Conservation (phyloP, 2,888 invertebrate genomes). For the Spatulosminthurus flaviceps region DNA sequence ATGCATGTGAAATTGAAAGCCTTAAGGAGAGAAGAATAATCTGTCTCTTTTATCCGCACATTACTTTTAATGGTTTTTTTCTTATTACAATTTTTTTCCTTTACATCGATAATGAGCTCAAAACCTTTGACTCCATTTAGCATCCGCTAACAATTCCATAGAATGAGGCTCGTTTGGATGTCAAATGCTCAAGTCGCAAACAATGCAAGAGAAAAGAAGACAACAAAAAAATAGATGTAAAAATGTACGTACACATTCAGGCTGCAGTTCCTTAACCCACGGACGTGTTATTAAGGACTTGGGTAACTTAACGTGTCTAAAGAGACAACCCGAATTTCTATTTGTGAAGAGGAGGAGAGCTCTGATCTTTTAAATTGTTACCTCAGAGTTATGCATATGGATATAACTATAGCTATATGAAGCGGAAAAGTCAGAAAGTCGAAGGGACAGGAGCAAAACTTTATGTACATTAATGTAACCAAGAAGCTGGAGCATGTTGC, state of each 20-base stretch:
- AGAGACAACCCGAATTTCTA: no score
- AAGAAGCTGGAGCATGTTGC: background rate
- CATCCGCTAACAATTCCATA: background rate
- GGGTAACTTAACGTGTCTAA: no score
- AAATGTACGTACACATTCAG: no score
- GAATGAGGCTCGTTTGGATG: background rate
- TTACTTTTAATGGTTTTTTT: background rate
- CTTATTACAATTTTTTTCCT: background rate
- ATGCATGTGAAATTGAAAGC: background rate
- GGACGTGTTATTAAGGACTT: no score
- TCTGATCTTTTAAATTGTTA: no score
- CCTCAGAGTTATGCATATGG: no score
- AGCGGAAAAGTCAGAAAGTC: no score
- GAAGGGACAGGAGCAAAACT: background rate
- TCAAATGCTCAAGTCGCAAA: background rate
- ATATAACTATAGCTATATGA: no score
- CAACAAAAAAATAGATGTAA: background rate
- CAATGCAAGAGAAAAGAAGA: background rate
- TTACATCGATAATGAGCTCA: constrained; percentile 11
- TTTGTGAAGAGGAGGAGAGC: no score
- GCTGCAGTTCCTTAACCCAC: no score
- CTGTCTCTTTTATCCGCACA: background rate
- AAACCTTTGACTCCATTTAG: constrained; percentile 16
- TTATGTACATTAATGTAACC: background rate
- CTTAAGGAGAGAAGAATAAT: background rate